Base-by-base conservation (phyloP, 53 echinoderm and acorn worm genomes). In the Actinopyga echinites region DNA sequence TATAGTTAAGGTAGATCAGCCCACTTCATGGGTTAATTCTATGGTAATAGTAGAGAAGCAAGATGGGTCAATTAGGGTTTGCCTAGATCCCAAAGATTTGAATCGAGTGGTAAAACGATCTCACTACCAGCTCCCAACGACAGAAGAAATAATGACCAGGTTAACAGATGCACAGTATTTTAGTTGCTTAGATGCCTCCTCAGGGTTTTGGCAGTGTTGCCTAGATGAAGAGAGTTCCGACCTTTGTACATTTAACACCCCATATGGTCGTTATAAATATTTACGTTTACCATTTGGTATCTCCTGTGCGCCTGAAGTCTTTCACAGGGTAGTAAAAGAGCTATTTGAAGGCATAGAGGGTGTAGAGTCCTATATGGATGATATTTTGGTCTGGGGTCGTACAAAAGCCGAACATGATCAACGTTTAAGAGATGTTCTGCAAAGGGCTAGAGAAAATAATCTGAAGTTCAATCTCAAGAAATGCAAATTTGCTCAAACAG, bases 21-120 rank as follows among this genome's bases (percentile, higher is more conserved):
- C 90, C 34, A 90, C 90, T 21, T 62, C 79, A 19, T 86, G 86
- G 90, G 86, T 86, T 20, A 89, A 85, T 62, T 79, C 85, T 10
- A 23, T 89, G 31, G 89, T 89, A 7, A 69, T 85, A 6, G 89
- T 89, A 22, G 89, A 89, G 38, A 89, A 85, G 80, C 30, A 62
- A 58, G 80, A 85, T 81, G 89, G 89, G 13, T 71, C 24, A 1
- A 80, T 89, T 15, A 56, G 82, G 34, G 32, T 90, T 6, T 90
- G 89, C 17, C 74, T 90, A 23, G 82, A 90, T 82, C 82, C 90
- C 26, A 85, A 82, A 74, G 85, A 85, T 40, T 45, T 90, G 28
- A 85, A 90, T 53, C 32, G 60, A 61, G 85, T 80, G 7, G 74
- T 85, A 42, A 60, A 85, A 67, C 34, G 75, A 23, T 80, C 85